These are phyloP conservation scores for Neodiprion fabricii DNA, from an alignment of 1,140 invertebrate genomes.

Conservation along the genomic window DNA sequence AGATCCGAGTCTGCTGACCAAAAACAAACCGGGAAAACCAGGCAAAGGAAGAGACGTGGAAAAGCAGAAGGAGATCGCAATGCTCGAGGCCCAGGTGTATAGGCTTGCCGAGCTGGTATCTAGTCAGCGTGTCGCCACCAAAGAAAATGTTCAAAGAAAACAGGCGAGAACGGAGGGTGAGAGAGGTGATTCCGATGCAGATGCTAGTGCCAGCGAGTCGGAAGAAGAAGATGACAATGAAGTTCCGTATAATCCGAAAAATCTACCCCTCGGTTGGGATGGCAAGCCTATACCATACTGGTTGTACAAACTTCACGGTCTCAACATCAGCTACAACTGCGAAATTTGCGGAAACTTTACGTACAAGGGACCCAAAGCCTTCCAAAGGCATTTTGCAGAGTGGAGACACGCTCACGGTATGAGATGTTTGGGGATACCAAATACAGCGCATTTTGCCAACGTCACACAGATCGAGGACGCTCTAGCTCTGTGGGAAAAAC, in stretches of 20 bases:
- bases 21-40: slow-evolving; percentile 75
- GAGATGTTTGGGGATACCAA: slow-evolving; percentile 98
- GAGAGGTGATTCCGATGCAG: slow-evolving; percentile 90
- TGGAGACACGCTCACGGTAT: slow-evolving; percentile 99
- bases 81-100: slow-evolving; percentile 89
- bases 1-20: slow-evolving; percentile 90
- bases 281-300: slow-evolving; percentile 99
- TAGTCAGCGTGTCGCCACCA: slow-evolving; percentile 87
- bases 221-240: slow-evolving; percentile 91
- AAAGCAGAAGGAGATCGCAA: slow-evolving; percentile 82
- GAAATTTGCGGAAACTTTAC: slow-evolving; percentile 99
- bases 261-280: slow-evolving; percentile 98
- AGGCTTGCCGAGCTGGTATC: slow-evolving; percentile 83
- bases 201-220: slow-evolving; percentile 84
- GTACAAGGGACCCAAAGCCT: slow-evolving; percentile 99
- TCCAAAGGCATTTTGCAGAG: slow-evolving; percentile 98
- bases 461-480: slow-evolving; percentile 99
- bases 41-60: slow-evolving; percentile 72
- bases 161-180: slow-evolving; percentile 97
- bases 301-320: slow-evolving; percentile 98
- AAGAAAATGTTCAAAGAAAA: slow-evolving; percentile 98
- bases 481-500: slow-evolving; percentile 95
- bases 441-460: slow-evolving; percentile 99
- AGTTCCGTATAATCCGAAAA: slow-evolving; percentile 99
- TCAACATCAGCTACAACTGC: slow-evolving; percentile 99